Base-by-base conservation (phyloP, 2,888 invertebrate species). In the Oscheius onirici region DNA sequence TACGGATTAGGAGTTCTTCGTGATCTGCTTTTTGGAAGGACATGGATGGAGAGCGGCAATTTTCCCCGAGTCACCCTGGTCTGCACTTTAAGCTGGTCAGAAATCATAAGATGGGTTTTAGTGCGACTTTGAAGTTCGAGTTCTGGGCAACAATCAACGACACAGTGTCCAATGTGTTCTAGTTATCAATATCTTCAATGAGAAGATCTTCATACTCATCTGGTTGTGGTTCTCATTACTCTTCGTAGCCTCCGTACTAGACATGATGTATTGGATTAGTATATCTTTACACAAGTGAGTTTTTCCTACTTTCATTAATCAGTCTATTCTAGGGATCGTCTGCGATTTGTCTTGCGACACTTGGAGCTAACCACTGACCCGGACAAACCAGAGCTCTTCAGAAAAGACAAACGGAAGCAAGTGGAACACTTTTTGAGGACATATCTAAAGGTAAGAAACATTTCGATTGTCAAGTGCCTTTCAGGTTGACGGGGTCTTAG, bases 141-240 rank as follows among this genome's bases (percentile, higher is more conserved):
- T 87, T 1, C 78, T 87, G 13, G 87, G 87, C 17, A 86, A 87
- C 78, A 86, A 81, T 51, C 86, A 87, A 71, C 70, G 87, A 44
- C 86, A 86, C 69, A 82, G 83, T 24, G 86, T 86, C 1, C 86
- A 86, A 78, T 87, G 87, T 71, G 87, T 87, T 10, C 78, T 87
- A 10, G 87, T 87, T 22, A 87, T 87, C 67, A 87, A 87, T 77
- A 87, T 87, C 40, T 86, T 86, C 80, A 86, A 86, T 76, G 86
- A 86, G 69, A 82, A 82, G 75, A 87, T 86, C 26, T 87, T 87
- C 77, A 87, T 87, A 52, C 75, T 87, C 20, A 78, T 87, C 17
- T 87, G 87, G 87, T 77, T 86, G 22, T 86, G 86, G 82, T 87
- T 86, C 73, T 79, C 84, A 6, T 72, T 87, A 0, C 73, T 87